Base-by-base conservation (phyloP, 2,888 invertebrate species). In the Prenolepis imparis region DNA sequence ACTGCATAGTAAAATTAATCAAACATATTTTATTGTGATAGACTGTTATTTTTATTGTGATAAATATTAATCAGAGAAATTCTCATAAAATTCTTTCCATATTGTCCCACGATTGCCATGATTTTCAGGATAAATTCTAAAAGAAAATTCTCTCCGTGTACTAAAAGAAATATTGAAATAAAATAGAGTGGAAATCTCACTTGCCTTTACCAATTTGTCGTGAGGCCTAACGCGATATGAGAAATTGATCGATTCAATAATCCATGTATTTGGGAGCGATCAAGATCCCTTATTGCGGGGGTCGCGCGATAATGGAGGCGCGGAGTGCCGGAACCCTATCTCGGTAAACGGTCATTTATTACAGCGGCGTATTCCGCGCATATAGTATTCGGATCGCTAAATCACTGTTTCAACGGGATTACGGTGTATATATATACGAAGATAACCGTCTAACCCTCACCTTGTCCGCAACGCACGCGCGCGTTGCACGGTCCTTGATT, bases 401-500 rank as follows among this genome's bases (percentile, higher is more conserved):
- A 78, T 78, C 70, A 59, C 44, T 21, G 70, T 78, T 78, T 78
- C 78, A 78, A 70, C 78, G 41, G 59, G 78, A 78, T 78, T 78
- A 78, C 21, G n/a, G 44, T 41, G 68, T 55, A 36, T 36, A 36
- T 59, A 59, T 52, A n/a, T 52, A 52, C 44, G 28, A 78, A 78
- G 78, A 78, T 78, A 78, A 78, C 21, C 59, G 44, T 70, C 70
- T 70, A 68, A 75, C 52, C 64, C 75, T 75, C 39, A 44, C 11
- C 57, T 44, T n/a, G 48, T n/a, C 48, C 48, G 8, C n/a, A 52
- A 48, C 18, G 48, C 48, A 52, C 6, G 48, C 48, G 24, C 36
- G 66, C 68, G 44, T 39, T 3, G 28, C 28, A 28, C 28, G 28
- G n/a, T 21, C 77, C 77, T 39, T 80, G 84, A 90, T 90, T 87